Conservation (phyloP, 2,113 vertebrate genomes). For the Oenanthe melanoleuca region DNA sequence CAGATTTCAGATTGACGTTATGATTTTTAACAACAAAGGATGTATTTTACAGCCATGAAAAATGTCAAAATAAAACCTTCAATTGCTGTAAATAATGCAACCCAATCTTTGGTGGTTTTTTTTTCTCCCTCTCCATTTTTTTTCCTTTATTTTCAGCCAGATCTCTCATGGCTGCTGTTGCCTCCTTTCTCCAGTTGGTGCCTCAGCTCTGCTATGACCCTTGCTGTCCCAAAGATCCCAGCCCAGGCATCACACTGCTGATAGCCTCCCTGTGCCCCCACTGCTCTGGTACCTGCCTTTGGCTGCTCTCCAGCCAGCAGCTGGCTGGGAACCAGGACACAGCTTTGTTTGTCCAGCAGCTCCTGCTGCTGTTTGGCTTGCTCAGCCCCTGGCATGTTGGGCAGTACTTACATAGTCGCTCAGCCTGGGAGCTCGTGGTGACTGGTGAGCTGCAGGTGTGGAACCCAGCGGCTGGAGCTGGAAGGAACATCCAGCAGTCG, state of each 20-base stretch:
- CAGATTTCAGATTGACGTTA: neutral
- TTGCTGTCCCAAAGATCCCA: neutral
- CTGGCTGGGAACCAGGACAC: neutral
- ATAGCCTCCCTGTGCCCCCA: neutral
- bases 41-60: neutral
- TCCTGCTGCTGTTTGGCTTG: neutral
- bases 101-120: neutral
- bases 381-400: neutral
- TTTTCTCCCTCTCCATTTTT: too few species aligned
- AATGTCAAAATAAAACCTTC: neutral
- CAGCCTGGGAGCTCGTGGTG: neutral
- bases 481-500: neutral
- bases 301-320: neutral
- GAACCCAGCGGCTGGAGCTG: neutral
- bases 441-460: neutral
- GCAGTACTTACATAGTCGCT: neutral
- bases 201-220: neutral
- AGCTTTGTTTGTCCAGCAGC: neutral
- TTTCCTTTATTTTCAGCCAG: neutral
- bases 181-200: neutral
- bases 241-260: neutral
- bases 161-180: neutral
- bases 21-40: neutral
- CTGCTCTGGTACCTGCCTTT: neutral
- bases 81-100: neutral